phyloP scores from a whole-genome alignment of 2,888 invertebrate genomes.

The Argynnis bischoffii region DNA sequence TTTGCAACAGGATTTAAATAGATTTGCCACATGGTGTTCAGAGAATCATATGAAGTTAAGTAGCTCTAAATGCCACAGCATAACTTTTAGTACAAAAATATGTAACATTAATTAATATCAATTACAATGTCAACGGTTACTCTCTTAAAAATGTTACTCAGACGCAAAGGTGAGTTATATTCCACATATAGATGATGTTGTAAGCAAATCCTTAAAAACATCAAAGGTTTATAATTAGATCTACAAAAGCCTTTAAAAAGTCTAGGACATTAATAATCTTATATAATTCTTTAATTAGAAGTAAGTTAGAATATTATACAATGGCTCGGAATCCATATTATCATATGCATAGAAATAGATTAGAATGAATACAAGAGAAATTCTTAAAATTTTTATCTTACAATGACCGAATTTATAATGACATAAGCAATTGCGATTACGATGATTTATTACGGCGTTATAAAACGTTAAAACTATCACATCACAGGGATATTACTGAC shows the following conservation, averaged over 20 bases:
- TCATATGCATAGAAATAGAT: background rate
- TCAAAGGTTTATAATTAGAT: slow-evolving; percentile 4
- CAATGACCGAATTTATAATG: too few relatives aligned
- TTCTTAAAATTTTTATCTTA: too few relatives aligned
- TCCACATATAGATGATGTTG: slow-evolving; percentile 1
- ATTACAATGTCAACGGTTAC: background rate
- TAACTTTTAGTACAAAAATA: background rate
- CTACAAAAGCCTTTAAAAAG: slow-evolving; percentile 8
- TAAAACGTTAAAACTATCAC: background rate
- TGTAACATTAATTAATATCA: background rate
- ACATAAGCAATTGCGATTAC: background rate
- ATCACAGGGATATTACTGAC: too few relatives aligned
- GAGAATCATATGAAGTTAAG: background rate
- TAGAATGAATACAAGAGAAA: too few relatives aligned
- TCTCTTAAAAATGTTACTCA: too few relatives aligned
- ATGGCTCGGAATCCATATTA: background rate
- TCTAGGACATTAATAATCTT: slow-evolving; percentile 1
- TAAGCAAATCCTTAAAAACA: background rate
- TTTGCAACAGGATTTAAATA: background rate
- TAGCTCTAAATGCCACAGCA: background rate
- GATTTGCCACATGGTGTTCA: background rate
- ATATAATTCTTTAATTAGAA: background rate
- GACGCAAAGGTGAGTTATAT: background rate
- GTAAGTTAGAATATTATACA: slow-evolving; percentile 5
- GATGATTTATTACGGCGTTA: background rate